These are phyloP conservation scores for Crocodylus rhombifer DNA, from an alignment of 2,797 vertebrate genomes.

Conservation along the genomic window DNA sequence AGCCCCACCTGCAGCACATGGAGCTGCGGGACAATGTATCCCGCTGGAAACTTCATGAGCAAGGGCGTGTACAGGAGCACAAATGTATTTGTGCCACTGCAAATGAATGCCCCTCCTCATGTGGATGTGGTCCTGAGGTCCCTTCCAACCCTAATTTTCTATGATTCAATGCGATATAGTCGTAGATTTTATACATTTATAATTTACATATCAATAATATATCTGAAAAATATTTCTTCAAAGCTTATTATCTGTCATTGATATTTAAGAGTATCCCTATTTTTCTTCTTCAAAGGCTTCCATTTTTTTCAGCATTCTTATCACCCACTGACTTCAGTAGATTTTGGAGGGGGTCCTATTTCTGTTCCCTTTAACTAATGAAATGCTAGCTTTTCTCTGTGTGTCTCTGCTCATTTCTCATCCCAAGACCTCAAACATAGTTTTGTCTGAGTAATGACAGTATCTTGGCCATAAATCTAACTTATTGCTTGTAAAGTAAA, in stretches of 20 bases:
- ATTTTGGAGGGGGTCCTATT: not conserved
- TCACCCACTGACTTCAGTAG: not conserved
- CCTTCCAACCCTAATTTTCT: too few species aligned
- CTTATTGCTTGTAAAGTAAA: not conserved
- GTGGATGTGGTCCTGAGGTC: too few species aligned
- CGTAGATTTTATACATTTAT: not conserved
- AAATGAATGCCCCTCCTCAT: too few species aligned
- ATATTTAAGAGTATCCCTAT: not conserved
- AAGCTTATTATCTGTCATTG: not conserved
- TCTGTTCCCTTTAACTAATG: not conserved
- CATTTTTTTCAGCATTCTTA: not conserved
- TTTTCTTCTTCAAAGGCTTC: not conserved
- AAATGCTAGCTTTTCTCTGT: rapidly evolving
- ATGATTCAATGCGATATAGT: too few species aligned
- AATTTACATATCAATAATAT: not conserved
- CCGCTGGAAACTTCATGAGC: too few species aligned
- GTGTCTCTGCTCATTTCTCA: not conserved
- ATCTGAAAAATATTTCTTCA: not conserved
- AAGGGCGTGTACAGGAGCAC: too few species aligned
- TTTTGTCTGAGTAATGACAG: not conserved
- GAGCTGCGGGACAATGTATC: too few species aligned
- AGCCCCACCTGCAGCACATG: too few species aligned
- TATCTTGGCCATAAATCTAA: not conserved
- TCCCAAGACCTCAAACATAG: not conserved
- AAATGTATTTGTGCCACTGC: too few species aligned